A percentile compares a stretch with the other conserved stretches of the same genome.
Conservation (phyloP, 2,797 vertebrate species). For the Caiman crocodilus region DNA sequence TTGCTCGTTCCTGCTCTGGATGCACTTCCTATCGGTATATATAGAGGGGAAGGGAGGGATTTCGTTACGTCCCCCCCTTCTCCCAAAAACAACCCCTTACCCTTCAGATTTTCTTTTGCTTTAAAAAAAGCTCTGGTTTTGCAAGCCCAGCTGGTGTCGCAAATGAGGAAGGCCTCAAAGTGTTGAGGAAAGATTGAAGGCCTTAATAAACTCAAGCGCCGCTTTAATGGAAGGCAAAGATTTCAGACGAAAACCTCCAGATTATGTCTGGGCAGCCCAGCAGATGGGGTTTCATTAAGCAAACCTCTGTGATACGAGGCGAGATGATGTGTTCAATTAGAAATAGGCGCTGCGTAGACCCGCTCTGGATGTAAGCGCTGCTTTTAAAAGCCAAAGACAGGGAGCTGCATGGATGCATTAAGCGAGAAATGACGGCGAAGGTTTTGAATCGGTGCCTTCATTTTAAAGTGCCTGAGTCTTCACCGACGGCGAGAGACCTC, state of each 20-base stretch:
- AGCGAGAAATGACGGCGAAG: fast-evolving
- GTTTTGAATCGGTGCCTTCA: fast-evolving
- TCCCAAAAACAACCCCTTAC: background rate
- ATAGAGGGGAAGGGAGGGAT: background rate
- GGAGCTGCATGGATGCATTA: background rate
- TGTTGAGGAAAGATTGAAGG: background rate
- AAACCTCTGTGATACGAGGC: background rate
- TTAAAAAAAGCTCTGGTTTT: background rate
- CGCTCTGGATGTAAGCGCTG: background rate
- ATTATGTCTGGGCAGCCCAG: background rate
- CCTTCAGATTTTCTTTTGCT: background rate
- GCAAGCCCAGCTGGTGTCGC: fast-evolving
- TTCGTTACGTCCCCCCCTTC: background rate
- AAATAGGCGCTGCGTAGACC: background rate
- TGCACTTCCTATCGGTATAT: too few species aligned
- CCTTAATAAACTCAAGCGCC: background rate
- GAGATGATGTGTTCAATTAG: background rate
- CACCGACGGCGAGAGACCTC: fast-evolving
- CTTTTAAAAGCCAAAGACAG: fast-evolving
- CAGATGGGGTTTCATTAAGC: background rate
- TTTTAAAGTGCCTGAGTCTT: background rate
- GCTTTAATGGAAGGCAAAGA: background rate
- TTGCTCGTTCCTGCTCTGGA: too few species aligned
- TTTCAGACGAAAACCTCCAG: background rate
- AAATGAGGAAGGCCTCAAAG: fast-evolving